A percentile compares a stretch with the other conserved stretches of the same genome.
Evolutionary conservation across 1,140 invertebrate genomes (phyloP).

Genomic region (Ips typographus): DNA sequence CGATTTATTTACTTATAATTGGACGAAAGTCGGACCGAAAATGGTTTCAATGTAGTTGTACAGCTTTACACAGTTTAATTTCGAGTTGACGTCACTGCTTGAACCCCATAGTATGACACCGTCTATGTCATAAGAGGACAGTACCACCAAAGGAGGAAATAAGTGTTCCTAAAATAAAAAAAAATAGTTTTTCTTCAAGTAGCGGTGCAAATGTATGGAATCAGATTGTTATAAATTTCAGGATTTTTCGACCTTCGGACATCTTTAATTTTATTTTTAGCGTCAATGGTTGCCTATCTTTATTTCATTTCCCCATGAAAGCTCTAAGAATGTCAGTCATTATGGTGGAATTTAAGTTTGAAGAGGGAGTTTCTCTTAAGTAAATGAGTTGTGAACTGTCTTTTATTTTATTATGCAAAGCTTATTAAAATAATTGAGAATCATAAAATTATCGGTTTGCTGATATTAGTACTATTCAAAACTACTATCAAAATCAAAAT

Average conservation of each 20-base stretch:
- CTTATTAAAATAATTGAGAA: too few species aligned
- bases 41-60: slow-evolving; percentile 57
- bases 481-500: too few species aligned
- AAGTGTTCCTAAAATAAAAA: slow-evolving; percentile 59
- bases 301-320: too few species aligned
- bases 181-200: not conserved
- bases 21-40: not conserved
- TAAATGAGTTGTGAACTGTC: too few species aligned
- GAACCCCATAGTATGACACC: slow-evolving; percentile 75
- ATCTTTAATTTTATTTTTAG: not conserved
- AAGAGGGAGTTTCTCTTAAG: too few species aligned
- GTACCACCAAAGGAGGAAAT: slow-evolving; percentile 55
- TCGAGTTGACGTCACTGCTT: slow-evolving; percentile 66
- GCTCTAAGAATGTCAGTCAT: too few species aligned
- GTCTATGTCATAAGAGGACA: slow-evolving; percentile 58
- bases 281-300: not conserved
- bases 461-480: too few species aligned
- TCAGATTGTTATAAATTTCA: too few species aligned
- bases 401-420: too few species aligned
- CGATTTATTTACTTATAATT: too few species aligned
- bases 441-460: too few species aligned
- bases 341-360: too few species aligned
- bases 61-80: slow-evolving; percentile 62
- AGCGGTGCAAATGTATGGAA: not conserved
- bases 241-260: not conserved